These are phyloP conservation scores for Gadopsis bispinosus DNA, from an alignment of 2,797 vertebrate species.

Conservation along the genomic window DNA sequence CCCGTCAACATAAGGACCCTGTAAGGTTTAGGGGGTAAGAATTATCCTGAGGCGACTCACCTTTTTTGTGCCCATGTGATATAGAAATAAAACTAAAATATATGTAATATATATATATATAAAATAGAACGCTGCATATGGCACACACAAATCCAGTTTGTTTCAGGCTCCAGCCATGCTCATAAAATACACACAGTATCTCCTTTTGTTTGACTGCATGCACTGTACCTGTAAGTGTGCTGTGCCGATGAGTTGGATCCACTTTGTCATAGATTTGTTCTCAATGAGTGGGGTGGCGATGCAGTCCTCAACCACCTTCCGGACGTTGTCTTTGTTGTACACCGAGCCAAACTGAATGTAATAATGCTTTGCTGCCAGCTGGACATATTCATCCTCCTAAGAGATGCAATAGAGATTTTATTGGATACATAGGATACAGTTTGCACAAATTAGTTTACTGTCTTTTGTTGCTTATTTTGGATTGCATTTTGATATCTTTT, in stretches of 20 bases:
- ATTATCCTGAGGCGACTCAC: neutral
- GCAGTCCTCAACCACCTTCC: constrained; percentile 86
- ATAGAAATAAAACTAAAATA: neutral
- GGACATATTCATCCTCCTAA: constrained; percentile 92
- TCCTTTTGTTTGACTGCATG: neutral
- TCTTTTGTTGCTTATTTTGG: neutral
- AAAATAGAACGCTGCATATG: neutral
- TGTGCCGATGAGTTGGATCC: constrained; percentile 87
- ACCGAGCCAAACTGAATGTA: constrained; percentile 86
- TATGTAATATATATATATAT: neutral
- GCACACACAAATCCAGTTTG: neutral
- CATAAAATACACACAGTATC: neutral
- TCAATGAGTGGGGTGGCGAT: constrained; percentile 87
- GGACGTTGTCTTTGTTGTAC: constrained; percentile 71
- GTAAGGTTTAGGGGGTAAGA: constrained; percentile 6
- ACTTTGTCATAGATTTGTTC: constrained; percentile 87
- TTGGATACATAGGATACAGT: neutral
- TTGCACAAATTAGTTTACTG: neutral
- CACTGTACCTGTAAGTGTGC: constrained; percentile 87
- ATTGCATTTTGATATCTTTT: neutral
- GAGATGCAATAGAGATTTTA: constrained; percentile 9
- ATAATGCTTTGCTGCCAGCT: constrained; percentile 89
- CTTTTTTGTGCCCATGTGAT: neutral
- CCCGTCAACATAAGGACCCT: constrained; percentile 84
- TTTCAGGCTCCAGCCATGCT: neutral